Base-by-base conservation (phyloP, 2,113 vertebrate genomes). In the Lamprologus ornatipinnis region DNA sequence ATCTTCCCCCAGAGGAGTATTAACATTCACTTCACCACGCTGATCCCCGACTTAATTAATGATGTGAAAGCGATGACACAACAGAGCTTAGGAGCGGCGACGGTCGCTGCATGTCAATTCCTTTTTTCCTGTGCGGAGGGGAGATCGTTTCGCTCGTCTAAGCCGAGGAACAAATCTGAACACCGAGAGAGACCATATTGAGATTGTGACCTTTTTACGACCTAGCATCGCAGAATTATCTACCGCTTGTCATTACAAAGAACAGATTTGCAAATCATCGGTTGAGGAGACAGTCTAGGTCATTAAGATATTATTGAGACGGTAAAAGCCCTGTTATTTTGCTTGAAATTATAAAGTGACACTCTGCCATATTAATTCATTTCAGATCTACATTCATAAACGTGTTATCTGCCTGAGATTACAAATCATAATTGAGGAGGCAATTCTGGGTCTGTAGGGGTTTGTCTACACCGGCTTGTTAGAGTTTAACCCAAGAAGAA, bases 11-110 rank as follows among this genome's bases (percentile, higher is more conserved):
- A 10, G 60, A 83, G 92, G 88, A 92, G 83, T 82, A 92, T 95
- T 91, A 94, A 89, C 92, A 95, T 95, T 94, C 93, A 81, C 85
- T 83, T 82, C 54, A 21, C 58, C 54, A 53, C 85, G 51, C 87
- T 90, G 88, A 91, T 93, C 91, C 86, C 83, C 63, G 58, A 87
- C 93, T 91, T 95, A 94, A 95, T 95, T 94, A 95, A 95, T 93
- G 92, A 95, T 94, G 92, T 94, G 92, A 94, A 91, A 91, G 92
- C 55, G 63, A 91, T 87, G 94, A 93, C 90, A 95, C 90, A 94
- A 94, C 91, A 91, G 87, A 90, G 94, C 88, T 88, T 54, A 81
- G 87, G 68, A 88, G 87, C 83, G 23, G 89, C n/a, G 49, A 91
- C 14, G 35, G 85, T 14, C 9, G 11, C 9, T 31, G 94, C 92